Evolutionary conservation across 1,140 invertebrate species (phyloP), one percentile per base, ranked within the genome.

Genomic region (Mycetomoellerius zeteki): DNA sequence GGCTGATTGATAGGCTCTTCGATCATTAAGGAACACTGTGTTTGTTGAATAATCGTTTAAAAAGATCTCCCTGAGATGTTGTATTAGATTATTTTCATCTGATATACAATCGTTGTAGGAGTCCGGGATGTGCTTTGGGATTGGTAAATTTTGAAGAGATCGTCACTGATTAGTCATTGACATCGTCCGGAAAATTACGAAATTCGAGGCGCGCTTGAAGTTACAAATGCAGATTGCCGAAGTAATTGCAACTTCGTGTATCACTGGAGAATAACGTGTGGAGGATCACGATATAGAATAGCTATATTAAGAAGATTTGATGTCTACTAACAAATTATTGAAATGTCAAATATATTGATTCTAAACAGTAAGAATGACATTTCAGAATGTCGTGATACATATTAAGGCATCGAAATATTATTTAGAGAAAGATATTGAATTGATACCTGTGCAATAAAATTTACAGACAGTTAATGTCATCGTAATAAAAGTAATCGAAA

Each of bases 291-390:
- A 64, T 47, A 47, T 27, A 19, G 24, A 37, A 47, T 77, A 30
- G 37, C 62, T 12, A 21, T 47, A 50, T 65, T 65, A 78, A 50
- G 24, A 64, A 64, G 19, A 27, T 78, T 65, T 33, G 58, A 78
- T 47, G 43, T 19, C 64, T 30, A 33, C 60, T 62, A 47, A 67
- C 64, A 30, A 65, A 78, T 78, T 78, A 78, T 65, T n/a, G 37
- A 75, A 56, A 54, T 30, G 24, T 78, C 43, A 43, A 50, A 50
- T 65, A 62, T 50, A 19, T 64, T 65, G 58, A 65, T 47, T 78
- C 24, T 47, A 12, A 52, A 27, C 24, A 30, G 14, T 77, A 47
- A n/a, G 43, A 12, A 52, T 65, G 76, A 7, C 76, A 65, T 65
- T 30, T 50, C 19, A 77, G 37, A 64, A 78, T 52, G 43, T 65